Percentiles rank a stretch among this genome's conserved stretches.
These are phyloP conservation scores for Notothenia rossii DNA, from an alignment of 2,113 vertebrate genomes.

Conservation along the genomic window DNA sequence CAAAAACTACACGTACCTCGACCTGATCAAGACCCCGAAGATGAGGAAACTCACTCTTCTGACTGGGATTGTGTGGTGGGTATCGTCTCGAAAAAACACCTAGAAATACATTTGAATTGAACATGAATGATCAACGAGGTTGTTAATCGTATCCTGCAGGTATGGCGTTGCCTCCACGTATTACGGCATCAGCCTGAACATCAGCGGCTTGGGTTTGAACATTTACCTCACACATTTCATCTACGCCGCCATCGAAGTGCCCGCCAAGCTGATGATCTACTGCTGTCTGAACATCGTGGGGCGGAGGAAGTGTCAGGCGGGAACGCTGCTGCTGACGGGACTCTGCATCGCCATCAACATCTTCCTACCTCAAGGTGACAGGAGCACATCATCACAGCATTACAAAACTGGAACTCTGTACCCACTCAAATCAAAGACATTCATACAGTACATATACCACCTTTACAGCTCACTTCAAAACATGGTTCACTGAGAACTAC, in stretches of 20 bases:
- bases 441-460: no score
- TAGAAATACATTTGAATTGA: no score
- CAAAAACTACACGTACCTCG: slow-evolving; percentile 55
- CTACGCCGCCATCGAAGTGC: slow-evolving; percentile 80
- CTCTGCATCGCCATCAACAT: slow-evolving; percentile 78
- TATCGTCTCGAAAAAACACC: not conserved
- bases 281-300: slow-evolving; percentile 68
- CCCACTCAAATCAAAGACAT: no score
- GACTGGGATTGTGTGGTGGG: slow-evolving; percentile 73
- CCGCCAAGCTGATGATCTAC: slow-evolving; percentile 74
- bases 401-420: no score
- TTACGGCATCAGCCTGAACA: slow-evolving; percentile 84
- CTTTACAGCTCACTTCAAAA: no score
- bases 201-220: slow-evolving; percentile 79
- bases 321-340: slow-evolving; percentile 69
- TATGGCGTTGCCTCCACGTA: slow-evolving; percentile 79
- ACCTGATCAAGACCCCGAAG: slow-evolving; percentile 64
- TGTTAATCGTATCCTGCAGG: slow-evolving; percentile 53
- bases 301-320: slow-evolving; percentile 69
- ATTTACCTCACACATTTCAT: slow-evolving; percentile 83
- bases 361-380: slow-evolving; percentile 76
- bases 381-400: no score
- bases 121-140: not conserved
- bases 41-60: slow-evolving; percentile 49
- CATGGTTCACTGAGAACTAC: no score